Conservation (phyloP, 2,113 vertebrate genomes). For the Colossoma macropomum region DNA sequence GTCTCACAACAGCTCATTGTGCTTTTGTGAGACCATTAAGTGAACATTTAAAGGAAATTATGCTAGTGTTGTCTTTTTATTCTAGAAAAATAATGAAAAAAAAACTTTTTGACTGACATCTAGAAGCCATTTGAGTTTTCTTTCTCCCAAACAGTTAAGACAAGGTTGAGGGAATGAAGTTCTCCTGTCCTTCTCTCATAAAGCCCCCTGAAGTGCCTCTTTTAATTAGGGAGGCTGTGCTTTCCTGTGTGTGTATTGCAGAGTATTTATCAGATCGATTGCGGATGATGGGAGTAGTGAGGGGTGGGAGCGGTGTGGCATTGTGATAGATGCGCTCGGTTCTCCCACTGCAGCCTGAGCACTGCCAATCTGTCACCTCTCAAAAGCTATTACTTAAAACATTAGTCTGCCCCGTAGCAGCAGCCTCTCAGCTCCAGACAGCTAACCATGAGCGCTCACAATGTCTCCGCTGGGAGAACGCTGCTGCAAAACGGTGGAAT, state of each 20-base stretch:
- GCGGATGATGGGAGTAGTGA: constrained; percentile 70
- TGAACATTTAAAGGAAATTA: background rate
- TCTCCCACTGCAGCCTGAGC: constrained; percentile 48
- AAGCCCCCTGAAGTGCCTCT: constrained; percentile 41
- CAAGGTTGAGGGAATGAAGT: constrained; percentile 46
- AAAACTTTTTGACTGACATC: background rate
- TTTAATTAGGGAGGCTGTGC: constrained; percentile 49
- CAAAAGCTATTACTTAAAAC: constrained; percentile 69
- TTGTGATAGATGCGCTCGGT: constrained; percentile 72
- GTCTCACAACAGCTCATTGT: no score
- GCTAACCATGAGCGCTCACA: constrained; percentile 19
- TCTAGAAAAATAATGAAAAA: background rate
- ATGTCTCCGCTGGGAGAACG: constrained; percentile 35
- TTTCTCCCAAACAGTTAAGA: background rate
- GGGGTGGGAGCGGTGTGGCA: constrained; percentile 63
- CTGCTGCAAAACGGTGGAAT: constrained; percentile 8
- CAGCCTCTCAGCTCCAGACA: constrained; percentile 36
- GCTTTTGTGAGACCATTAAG: background rate
- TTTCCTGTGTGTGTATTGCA: constrained; percentile 48
- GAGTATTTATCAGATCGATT: constrained; percentile 69
- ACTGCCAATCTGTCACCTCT: constrained; percentile 66
- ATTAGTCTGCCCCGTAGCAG: constrained; percentile 57
- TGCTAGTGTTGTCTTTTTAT: background rate
- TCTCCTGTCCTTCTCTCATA: constrained; percentile 12
- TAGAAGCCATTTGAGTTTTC: background rate